Evolutionary conservation across 2,888 invertebrate species (phyloP), one percentile per base, ranked within the genome.

Genomic region (Teleogryllus oceanicus): DNA sequence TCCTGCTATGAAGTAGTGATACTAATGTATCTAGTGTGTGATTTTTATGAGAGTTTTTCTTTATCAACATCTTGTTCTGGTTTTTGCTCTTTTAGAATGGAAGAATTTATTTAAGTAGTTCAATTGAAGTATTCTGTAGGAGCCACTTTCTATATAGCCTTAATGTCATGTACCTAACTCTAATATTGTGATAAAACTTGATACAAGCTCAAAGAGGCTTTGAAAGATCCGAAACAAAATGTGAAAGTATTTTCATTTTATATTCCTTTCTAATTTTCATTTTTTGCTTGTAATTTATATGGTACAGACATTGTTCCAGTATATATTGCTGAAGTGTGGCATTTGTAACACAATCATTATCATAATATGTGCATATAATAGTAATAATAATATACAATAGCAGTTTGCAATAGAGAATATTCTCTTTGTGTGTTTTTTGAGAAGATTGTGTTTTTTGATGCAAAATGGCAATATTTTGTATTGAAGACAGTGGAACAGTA

Each of bases 11-110:
- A 18, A n/a, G 76, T 76, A 76, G 49, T 21, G 24, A 76, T 76
- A 76, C 49, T 37, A 10, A 76, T 21, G 24, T 76, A 37, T 76
- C 74, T 78, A 74, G 37, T 74, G 78, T 75, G 78, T 78, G 78
- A 49, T 78, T 78, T 78, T 78, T 74, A 18, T 74, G 20, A 21
- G 37, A 20, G 21, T 12, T 75, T 79, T 18, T 76, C 49, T 62
- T 49, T 37, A 76, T 76, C 49, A 18, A 76, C 20, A 76, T 20
- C 21, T 37, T 76, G 24, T 76, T 76, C 20, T 37, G 18, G 24
- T 76, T 76, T 76, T 13, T 62, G 62, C 62, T 62, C 8, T n/a
- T 37, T 37, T 62, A 62, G 62, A 62, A 62, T 62, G n/a, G 62
- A 62, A n/a, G 62, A n/a, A 62, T 62, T 62, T 62, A 62, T 62